Evolutionary conservation across 2,888 invertebrate species (phyloP), one percentile per base, ranked within the genome.

Genomic region (Xanthorhoe designata): DNA sequence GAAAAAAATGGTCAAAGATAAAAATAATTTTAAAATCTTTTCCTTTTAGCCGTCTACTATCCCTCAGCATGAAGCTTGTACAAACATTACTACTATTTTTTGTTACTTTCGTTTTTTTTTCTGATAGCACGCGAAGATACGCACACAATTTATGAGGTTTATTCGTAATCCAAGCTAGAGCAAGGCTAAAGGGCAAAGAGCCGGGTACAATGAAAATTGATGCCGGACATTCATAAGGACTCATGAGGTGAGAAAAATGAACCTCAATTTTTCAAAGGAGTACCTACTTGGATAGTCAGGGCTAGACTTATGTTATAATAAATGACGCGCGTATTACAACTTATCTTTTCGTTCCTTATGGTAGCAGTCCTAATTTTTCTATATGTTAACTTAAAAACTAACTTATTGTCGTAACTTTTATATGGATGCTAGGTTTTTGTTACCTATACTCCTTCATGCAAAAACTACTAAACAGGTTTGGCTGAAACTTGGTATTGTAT

Each of bases 151-250:
- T 68, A 68, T 63, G 61, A 61, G 57, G 24, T 51, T 64, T 50
- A 6, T 57, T 64, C 64, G 64, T 68, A 61, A 68, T 64, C 68
- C 61, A 54, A 61, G 57, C 68, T 55, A 56, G 38, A 67, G 63
- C 64, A 57, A 58, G 57, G 57, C 68, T 55, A 56, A 49, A 67
- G 63, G 60, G 55, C 67, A 63, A 47, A 52, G 59, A 60, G 58
- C 45, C 42, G 49, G 56, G 59, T 38, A 60, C 55, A 68, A 68
- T 68, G 64, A 58, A 54, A 68, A 68, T 68, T 58, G 68, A 68
- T 64, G 68, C 64, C n/a, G 54, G 68, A 64, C 68, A 68, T 68
- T 64, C 64, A 47, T 68, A 61, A 61, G 24, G 61, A 57, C 61
- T 64, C 57, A 68, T 32, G 53, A 64, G 61, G 49, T 54, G 45